These are phyloP conservation scores for Agapornis roseicollis DNA, from an alignment of 2,113 vertebrate species.

Conservation along the genomic window DNA sequence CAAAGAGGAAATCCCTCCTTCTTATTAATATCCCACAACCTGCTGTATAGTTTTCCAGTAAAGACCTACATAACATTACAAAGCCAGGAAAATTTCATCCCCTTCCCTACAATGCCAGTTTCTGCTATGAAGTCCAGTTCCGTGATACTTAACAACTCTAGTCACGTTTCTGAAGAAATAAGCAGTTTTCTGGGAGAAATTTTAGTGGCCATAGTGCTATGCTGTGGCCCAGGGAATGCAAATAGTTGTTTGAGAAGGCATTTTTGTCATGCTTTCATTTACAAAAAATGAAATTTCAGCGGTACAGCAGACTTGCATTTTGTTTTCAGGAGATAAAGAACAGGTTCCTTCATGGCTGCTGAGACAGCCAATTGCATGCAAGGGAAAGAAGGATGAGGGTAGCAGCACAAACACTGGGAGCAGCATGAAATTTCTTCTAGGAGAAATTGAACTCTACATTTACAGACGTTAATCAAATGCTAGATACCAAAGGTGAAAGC, in stretches of 20 bases:
- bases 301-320: slow-evolving; percentile 13
- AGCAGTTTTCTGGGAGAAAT: background rate
- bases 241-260: background rate
- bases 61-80: background rate
- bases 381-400: background rate
- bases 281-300: slow-evolving; percentile 6
- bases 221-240: background rate
- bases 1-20: background rate
- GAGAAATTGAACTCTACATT: background rate
- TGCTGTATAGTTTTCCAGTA: background rate
- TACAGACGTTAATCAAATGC: background rate
- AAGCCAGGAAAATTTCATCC: background rate
- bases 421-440: background rate
- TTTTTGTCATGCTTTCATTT: slow-evolving; percentile 16
- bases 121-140: background rate
- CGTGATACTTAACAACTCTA: background rate
- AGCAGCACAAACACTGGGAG: background rate
- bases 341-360: slow-evolving; percentile 24
- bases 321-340: slow-evolving; percentile 16
- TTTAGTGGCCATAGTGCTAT: background rate
- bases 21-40: background rate
- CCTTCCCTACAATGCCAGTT: background rate
- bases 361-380: background rate
- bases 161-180: background rate
- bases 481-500: background rate